Base-by-base conservation (phyloP, 2,113 vertebrate genomes). In the Scatophagus argus region DNA sequence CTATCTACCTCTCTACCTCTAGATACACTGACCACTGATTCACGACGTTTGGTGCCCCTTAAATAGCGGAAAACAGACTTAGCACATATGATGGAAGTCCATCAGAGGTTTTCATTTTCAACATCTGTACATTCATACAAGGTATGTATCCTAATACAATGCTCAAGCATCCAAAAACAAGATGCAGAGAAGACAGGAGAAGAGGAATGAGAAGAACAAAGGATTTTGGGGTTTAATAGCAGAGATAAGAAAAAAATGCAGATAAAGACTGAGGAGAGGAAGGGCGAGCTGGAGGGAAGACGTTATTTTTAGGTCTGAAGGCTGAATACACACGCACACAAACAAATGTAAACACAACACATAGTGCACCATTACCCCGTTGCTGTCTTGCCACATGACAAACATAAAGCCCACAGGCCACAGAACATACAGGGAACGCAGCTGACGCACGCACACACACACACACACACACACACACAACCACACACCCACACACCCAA, bases 341-440 rank as follows among this genome's bases (percentile, higher is more conserved):
- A 14, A 76, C 60, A 77, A 63, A 88, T 71, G 77, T 77, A 85
- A 87, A 86, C 77, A 68, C 54, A 56, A 65, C 77, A 79, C 69
- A 44, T 77, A 63, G 63, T 23, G 17, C 55, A 8, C 36, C 43
- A 62, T 77, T 77, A 74, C 32, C 64, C 59, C 3, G 21, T 60
- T n/a, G 6, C 44, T 72, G 54, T 69, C 43, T 60, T 69, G 60
- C 78, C 86, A 67, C 84, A 83, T 89, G 86, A 89, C 72, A 75
- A 87, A 86, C 43, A 77, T 56, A 73, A 72, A 82, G 46, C 69
- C 81, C 81, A 73, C 68, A 77, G 51, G 79, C 82, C 77, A 58
- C 62, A 76, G 73, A 72, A 72, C 70, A 76, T 65, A 83, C 68
- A 79, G 54, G 66, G 61, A 54, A 59, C 77, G 77, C 70, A 76